Evolutionary conservation across 2,797 vertebrate species (phyloP).

Genomic region (Pitangus sulphuratus): DNA sequence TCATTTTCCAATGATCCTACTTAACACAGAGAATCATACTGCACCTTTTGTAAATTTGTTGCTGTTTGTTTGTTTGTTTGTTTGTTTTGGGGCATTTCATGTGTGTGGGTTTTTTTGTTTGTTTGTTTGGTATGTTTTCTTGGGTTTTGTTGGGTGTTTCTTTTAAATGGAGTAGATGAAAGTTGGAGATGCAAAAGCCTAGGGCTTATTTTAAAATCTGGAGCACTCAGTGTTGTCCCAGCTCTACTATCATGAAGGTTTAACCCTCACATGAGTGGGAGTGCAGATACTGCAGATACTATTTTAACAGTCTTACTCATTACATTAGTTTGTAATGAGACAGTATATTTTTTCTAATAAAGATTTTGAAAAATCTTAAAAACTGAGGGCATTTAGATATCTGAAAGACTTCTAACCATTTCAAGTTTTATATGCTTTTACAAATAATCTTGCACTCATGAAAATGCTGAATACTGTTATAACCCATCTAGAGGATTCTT

Average conservation of each 20-base stretch:
- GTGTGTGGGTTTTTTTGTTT: no score
- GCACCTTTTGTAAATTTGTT: background rate
- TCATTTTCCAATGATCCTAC: background rate
- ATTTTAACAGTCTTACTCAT: background rate
- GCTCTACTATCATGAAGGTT: background rate
- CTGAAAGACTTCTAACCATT: background rate
- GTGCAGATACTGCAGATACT: background rate
- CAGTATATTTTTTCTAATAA: background rate
- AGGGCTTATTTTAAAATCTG: background rate
- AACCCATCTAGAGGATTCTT: background rate
- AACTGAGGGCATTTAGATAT: background rate
- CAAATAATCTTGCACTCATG: background rate
- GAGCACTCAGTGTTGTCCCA: background rate
- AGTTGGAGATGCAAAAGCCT: background rate
- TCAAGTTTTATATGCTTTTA: background rate
- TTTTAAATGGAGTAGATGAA: background rate
- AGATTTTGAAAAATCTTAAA: background rate
- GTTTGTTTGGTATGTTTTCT: no score
- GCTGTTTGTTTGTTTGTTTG: background rate
- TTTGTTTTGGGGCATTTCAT: no score
- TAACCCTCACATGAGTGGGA: fast-evolving
- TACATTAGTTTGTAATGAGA: background rate
- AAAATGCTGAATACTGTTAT: background rate
- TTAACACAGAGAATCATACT: background rate
- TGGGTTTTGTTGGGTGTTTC: no score